Base-by-base conservation (phyloP, 2,113 vertebrate genomes). In the Passer domesticus region DNA sequence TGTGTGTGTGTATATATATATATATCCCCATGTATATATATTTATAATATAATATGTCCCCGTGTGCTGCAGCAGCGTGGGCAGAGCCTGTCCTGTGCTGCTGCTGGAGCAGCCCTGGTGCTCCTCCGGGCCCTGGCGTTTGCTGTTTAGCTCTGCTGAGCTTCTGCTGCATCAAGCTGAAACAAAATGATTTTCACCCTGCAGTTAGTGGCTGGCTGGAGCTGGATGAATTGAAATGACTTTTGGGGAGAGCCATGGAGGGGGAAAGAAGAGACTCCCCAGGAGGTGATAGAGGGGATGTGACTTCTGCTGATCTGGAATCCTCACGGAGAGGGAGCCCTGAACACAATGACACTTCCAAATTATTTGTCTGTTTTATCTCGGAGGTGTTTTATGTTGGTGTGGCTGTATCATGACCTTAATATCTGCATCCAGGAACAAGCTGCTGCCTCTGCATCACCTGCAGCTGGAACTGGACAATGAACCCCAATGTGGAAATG, bases 181-280 rank as follows among this genome's bases (percentile, higher is more conserved):
- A 95, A 82, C 69, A 88, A 96, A 92, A 76, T 90, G 73, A 95
- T 96, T 90, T 95, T 75, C 66, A 78, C 89, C 95, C 95, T 93
- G 91, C 83, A 94, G 91, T 97, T 70, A 92, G 86, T 50, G 66
- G 55, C 68, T 80, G 81, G 86, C 83, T 95, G 87, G 67, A 59
- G 80, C 28, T 64, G 78, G 81, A 70, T 68, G 77, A 97, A 95
- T 96, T 53, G 78, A 79, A 91, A 66, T 89, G 78, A 92, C 95
- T 95, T 93, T 79, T 39, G 74, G 90, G 91, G 87, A 77, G 84
- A 93, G 62, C 37, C 59, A 37, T 37, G 0, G 2, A 94, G 70
- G 73, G 55, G 56, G 33, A 59, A 53, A 56, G 27, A 76, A n/a
- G 50, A 56, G 35, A 43, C 35, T 85, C 77, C 74, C 53, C 85